Conservation (phyloP, 2,113 vertebrate genomes). For the Cairina moschata region DNA sequence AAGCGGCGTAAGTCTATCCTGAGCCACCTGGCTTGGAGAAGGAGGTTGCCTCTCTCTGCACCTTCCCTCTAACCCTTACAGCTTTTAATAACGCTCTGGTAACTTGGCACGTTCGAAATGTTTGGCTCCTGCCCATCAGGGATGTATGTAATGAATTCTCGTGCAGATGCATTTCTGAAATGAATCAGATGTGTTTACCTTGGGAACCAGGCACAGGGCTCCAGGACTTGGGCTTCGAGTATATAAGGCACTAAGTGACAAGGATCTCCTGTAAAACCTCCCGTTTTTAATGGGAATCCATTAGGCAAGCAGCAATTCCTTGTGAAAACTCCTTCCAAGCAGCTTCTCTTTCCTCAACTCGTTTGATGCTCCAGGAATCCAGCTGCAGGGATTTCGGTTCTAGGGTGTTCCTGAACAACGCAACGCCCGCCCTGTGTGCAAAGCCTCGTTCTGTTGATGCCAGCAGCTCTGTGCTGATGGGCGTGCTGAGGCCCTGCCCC, state of each 20-base stretch:
- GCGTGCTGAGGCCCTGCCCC: neutral
- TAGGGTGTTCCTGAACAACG: neutral
- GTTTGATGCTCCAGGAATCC: neutral
- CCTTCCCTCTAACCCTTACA: slow-evolving; percentile 35
- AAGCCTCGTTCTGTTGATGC: neutral
- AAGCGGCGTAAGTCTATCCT: neutral
- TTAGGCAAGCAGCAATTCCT: neutral
- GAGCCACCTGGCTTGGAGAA: slow-evolving; percentile 67
- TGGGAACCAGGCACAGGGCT: slow-evolving; percentile 24
- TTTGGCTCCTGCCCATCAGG: slow-evolving; percentile 43
- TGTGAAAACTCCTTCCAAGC: neutral
- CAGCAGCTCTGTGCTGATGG: neutral
- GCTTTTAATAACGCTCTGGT: slow-evolving; percentile 50
- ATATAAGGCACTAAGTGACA: neutral
- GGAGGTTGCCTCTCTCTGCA: slow-evolving; percentile 43
- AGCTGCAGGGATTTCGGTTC: neutral
- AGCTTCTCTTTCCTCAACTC: neutral
- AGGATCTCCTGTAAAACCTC: slow-evolving; percentile 8
- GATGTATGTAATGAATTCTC: slow-evolving; percentile 41
- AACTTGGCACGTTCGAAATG: slow-evolving; percentile 33
- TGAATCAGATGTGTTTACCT: slow-evolving; percentile 47
- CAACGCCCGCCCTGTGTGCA: neutral
- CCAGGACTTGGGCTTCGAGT: neutral
- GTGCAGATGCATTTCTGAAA: slow-evolving; percentile 43
- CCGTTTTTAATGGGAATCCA: neutral